Evolutionary conservation across 2,113 vertebrate species (phyloP).

Genomic region (Actenoides lindsayi): DNA sequence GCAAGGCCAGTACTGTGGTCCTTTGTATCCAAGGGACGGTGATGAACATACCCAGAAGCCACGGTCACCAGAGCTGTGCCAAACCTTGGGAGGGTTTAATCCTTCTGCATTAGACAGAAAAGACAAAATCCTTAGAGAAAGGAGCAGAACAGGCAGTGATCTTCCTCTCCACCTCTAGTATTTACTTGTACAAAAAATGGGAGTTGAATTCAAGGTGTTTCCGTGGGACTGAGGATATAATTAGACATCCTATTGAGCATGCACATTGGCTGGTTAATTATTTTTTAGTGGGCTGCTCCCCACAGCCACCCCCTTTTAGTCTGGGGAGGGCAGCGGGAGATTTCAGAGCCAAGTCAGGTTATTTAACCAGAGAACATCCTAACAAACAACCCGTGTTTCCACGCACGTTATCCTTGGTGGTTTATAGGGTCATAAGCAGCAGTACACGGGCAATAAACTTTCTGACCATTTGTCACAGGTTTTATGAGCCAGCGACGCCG

Average conservation of each 20-base stretch:
- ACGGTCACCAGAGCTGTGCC: neutral
- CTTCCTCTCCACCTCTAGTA: neutral
- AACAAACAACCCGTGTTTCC: neutral
- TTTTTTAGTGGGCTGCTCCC: neutral
- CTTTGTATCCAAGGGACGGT: neutral
- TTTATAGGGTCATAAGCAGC: neutral
- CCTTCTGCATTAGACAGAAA: neutral
- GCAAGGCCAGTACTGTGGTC: accelerated
- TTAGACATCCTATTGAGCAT: neutral
- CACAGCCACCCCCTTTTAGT: neutral
- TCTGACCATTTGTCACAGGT: neutral
- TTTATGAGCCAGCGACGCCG: neutral
- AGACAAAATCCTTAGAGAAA: neutral
- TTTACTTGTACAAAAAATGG: neutral
- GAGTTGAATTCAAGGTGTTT: neutral
- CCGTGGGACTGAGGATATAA: neutral
- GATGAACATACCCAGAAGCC: neutral
- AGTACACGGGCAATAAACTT: neutral
- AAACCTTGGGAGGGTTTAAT: neutral
- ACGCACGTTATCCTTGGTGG: neutral
- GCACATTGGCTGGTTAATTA: neutral
- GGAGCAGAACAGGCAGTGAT: neutral
- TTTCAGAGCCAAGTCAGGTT: neutral
- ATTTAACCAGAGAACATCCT: neutral
- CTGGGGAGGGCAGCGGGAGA: accelerated